These are phyloP conservation scores for Dermolepida albohirtum DNA, from an alignment of 2,888 invertebrate genomes.

Conservation along the genomic window DNA sequence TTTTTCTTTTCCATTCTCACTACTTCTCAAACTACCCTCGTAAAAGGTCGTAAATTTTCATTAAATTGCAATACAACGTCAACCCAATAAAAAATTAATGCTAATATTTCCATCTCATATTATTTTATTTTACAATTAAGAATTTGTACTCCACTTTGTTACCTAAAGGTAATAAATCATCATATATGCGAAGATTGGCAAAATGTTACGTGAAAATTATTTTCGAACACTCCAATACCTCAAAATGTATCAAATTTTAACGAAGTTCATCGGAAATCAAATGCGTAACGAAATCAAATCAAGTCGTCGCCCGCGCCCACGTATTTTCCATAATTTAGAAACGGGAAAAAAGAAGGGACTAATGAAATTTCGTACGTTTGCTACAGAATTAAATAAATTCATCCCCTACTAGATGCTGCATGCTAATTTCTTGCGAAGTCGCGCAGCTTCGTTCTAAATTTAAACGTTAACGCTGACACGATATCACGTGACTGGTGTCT, in stretches of 20 bases:
- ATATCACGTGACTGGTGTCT: slow-evolving; percentile 40
- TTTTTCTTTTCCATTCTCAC: too few species aligned
- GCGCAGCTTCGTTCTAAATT: slow-evolving; percentile 12
- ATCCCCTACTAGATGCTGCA: slow-evolving; percentile 27
- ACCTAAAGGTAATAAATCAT: too few species aligned
- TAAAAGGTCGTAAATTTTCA: too few species aligned
- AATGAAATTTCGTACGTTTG: slow-evolving; percentile 34
- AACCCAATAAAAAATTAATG: too few species aligned
- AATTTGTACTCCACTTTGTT: too few species aligned
- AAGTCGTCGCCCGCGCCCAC: slow-evolving; percentile 16
- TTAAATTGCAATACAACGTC: too few species aligned
- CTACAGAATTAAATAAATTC: slow-evolving; percentile 41
- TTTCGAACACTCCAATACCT: slow-evolving; percentile 13
- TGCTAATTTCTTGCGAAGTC: slow-evolving; percentile 33
- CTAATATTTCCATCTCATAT: too few species aligned
- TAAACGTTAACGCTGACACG: slow-evolving; percentile 37
- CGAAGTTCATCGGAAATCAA: slow-evolving; percentile 27
- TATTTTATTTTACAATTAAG: too few species aligned
- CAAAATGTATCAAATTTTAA: slow-evolving; percentile 7
- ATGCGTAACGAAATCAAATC: slow-evolving; percentile 30
- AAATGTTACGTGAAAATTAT: slow-evolving; percentile 22
- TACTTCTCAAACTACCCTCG: too few species aligned
- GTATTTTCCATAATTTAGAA: slow-evolving; percentile 29
- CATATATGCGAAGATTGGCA: slow-evolving; percentile 9
- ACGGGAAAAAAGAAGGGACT: slow-evolving; percentile 25